Evolutionary conservation across 2,888 invertebrate genomes (phyloP), one percentile per base, ranked within the genome.

Genomic region (Crocallis elinguaria): DNA sequence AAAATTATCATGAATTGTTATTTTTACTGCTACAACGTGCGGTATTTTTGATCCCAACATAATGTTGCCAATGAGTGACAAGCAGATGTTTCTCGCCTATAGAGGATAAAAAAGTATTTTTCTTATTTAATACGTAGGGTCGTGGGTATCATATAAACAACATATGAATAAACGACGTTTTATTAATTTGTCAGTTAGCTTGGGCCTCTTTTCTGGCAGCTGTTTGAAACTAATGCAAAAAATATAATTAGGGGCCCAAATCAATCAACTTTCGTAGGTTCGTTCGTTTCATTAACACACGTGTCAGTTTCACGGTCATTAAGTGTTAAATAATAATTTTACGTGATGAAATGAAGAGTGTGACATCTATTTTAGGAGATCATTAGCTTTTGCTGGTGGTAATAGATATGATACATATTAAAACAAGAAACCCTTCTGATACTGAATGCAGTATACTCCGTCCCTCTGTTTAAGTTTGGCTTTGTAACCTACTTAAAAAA

Each of bases 241-340:
- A 61, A 52, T 36, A 43, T 60, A 55, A 64, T 64, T 62, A 64
- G 44, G 51, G 48, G 29, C 49, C 54, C 32, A 49, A 51, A 57
- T 64, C 61, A 57, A 50, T 64, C 57, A 64, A 41, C 57, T 37
- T 35, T 30, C 36, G 37, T 29, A 23, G 37, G 41, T 46, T 45
- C 48, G 36, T 29, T 44, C 30, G 42, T 55, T 49, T 52, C 21
- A 38, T 48, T 23, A 50, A 19, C 57, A 44, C 50, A 55, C 45
- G 62, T 64, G 29, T 38, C 23, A 27, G 21, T 50, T 49, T 38
- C 41, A 55, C 8, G 49, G 52, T 51, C 50, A 52, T 49, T 52
- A 57, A 49, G 45, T 50, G 49, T 46, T 44, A 29, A 59, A 50
- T 48, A 53, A 53, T 44, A 32, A 29, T 11, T 11, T 16, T 49